Percentiles rank a stretch among this genome's conserved stretches.
phyloP scores from a whole-genome alignment of 92 coral and sea anemone genomes.

The Muricea muricata region DNA sequence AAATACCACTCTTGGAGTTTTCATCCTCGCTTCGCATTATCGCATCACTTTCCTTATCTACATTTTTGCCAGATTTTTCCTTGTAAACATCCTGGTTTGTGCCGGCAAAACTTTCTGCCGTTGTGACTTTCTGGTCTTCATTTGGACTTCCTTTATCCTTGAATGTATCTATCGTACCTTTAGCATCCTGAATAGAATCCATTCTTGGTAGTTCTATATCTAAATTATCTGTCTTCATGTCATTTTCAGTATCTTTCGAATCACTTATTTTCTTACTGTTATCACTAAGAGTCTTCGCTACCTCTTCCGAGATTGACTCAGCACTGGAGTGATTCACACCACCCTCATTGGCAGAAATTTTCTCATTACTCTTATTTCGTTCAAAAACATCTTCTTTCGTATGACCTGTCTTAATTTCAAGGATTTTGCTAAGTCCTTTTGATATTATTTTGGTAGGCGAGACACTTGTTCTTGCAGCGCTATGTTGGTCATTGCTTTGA shows the following conservation, averaged over 20 bases:
- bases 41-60: neutral
- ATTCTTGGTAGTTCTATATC: neutral
- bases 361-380: neutral
- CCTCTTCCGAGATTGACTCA: neutral
- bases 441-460: neutral
- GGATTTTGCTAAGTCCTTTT: neutral
- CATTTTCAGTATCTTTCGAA: neutral
- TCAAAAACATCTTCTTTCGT: neutral
- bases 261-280: neutral
- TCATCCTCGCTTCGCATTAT: neutral
- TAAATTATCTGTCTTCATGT: neutral
- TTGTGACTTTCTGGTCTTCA: neutral
- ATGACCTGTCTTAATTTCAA: neutral
- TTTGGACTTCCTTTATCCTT: neutral
- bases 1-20: constrained; percentile 28
- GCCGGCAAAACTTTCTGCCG: neutral
- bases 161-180: neutral
- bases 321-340: neutral
- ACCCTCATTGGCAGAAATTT: neutral
- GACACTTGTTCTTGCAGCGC: neutral
- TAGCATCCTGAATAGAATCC: neutral
- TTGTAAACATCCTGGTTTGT: neutral
- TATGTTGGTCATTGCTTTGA: neutral
- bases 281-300: neutral
- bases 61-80: neutral